Base-by-base conservation (phyloP, 1,140 invertebrate genomes). In the Lordiphosa collinella region DNA sequence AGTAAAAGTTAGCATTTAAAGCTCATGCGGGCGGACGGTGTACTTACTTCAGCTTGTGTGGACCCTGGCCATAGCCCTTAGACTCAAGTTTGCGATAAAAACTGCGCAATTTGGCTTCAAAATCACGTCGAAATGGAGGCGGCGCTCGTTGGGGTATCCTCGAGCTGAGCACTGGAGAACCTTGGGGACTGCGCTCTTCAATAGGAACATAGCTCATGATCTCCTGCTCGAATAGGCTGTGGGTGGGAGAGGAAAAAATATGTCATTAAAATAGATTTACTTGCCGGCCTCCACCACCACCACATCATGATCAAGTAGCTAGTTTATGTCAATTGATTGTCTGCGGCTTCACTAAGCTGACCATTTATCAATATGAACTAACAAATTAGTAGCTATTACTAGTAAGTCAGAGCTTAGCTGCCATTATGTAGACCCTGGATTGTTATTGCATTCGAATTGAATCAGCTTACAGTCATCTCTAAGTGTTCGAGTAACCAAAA, bases 131-230 rank as follows among this genome's bases (percentile, higher is more conserved):
- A 79, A 97, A 96, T 0, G 96, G 96, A 38, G 96, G 96, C 13
- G 95, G 95, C 5, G 95, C 94, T 91, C 93, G 73, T 93, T 94
- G 75, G 92, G 93, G 75, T 95, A 91, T 60, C 93, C 93, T 63
- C 94, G 91, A 55, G 94, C 95, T 38, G 1, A 89, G 80, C 11
- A 89, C 79, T 40, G 75, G 87, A 76, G 84, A 86, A 75, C 80
- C 89, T 82, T 78, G 82, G 46, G 84, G 88, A 89, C 91, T 89
- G 60, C 92, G 87, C 84, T 92, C 91, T 71, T 91, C 92, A 51
- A 94, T 94, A 61, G 97, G 97, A 80, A 98, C 95, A 90, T 98
- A 98, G 51, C 96, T 97, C 96, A 98, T 98, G 82, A 99, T 98
- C 92, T 99, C 97, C 92, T 98, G 96, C 89, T 99, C 97, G 91